These are phyloP conservation scores for Hyles euphorbiae DNA, from an alignment of 1,140 invertebrate species.

Conservation along the genomic window DNA sequence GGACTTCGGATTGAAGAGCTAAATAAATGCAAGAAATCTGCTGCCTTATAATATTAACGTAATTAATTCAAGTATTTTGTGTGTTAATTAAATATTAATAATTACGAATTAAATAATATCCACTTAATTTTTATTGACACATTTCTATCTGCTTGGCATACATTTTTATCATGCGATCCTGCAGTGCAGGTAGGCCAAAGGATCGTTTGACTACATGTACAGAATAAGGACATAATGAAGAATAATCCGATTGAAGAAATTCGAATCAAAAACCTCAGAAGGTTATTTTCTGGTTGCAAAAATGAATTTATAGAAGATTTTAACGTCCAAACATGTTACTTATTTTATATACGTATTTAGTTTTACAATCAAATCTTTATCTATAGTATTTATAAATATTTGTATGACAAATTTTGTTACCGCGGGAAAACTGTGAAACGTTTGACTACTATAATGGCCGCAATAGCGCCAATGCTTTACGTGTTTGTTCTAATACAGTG, in stretches of 20 bases:
- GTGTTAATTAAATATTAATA: no score
- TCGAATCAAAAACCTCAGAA: conserved; percentile 19
- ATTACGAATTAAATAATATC: no score
- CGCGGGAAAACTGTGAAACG: conserved; percentile 71
- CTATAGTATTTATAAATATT: conserved; percentile 34
- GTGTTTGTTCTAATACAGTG: conserved; percentile 59
- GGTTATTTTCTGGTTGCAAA: conserved; percentile 29
- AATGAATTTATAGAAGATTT: conserved; percentile 6
- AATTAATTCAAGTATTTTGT: no score
- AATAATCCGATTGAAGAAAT: conserved; percentile 28
- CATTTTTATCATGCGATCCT: no score
- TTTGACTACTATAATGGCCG: conserved; percentile 72
- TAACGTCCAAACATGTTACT: neutral
- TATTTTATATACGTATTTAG: conserved; percentile 6
- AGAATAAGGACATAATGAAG: no score
- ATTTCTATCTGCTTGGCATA: no score
- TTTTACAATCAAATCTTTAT: conserved; percentile 20
- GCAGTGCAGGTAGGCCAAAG: no score
- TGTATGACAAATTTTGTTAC: conserved; percentile 42
- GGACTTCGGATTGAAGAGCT: no score
- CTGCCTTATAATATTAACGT: no score
- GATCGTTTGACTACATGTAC: no score
- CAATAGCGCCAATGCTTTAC: conserved; percentile 70
- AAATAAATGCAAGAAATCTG: no score
- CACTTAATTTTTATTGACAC: no score